A percentile compares a stretch with the other conserved stretches of the same genome.
Evolutionary conservation across 2,888 invertebrate species (phyloP).

Genomic region (Lasioglossum villosulum): DNA sequence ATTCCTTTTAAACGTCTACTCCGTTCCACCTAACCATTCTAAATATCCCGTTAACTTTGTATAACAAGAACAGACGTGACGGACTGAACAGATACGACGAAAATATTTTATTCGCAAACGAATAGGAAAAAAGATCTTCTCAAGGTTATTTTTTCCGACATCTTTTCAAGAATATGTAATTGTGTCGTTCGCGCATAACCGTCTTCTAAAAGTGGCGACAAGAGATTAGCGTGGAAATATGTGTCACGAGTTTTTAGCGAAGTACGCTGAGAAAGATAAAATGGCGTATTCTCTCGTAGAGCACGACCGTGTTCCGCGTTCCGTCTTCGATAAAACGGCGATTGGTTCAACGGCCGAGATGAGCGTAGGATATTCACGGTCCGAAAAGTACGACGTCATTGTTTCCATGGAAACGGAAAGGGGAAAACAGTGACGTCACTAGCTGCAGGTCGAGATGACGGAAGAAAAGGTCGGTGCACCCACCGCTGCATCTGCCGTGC

Average conservation of each 20-base stretch:
- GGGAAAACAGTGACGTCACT: constrained; percentile 76
- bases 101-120: neutral
- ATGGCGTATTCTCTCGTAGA: neutral
- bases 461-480: constrained; percentile 75
- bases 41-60: neutral
- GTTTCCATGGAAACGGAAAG: constrained; percentile 78
- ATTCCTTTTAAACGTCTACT: neutral
- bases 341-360: constrained; percentile 50
- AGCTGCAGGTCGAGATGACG: constrained; percentile 62
- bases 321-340: constrained; percentile 33
- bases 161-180: neutral
- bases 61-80: neutral
- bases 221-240: neutral
- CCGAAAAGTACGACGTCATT: constrained; percentile 75
- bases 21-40: neutral
- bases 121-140: neutral
- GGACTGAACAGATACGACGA: neutral
- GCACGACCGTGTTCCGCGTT: neutral
- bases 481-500: constrained; percentile 71
- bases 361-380: constrained; percentile 47
- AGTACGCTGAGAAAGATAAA: neutral
- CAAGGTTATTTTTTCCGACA: neutral
- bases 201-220: neutral
- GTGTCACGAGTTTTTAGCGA: neutral
- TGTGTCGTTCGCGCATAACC: neutral